Evolutionary conservation across 2,113 vertebrate genomes (phyloP), one percentile per base, ranked within the genome.

Genomic region (Oxyruncus cristatus): DNA sequence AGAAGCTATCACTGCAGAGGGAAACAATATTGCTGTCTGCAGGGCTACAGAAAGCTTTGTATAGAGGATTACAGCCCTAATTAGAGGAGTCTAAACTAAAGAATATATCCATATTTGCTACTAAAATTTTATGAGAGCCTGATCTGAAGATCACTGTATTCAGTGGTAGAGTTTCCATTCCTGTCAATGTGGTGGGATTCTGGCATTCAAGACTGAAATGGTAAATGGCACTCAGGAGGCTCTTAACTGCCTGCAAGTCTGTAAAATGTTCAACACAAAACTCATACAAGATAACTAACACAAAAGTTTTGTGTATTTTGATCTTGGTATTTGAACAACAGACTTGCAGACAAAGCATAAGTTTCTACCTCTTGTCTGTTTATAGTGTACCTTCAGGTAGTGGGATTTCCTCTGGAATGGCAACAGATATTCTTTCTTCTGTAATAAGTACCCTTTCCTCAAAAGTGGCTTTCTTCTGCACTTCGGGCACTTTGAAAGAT

Each of bases 391-490:
- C 97, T 98, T 98, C 95, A 10, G 97, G 96, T 20, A 32, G 68
- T 80, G 93, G 76, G 67, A 98, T 78, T 96, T 98, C 98, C 75
- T 97, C 90, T 94, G 98, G 97, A 96, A 97, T 83, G 33, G 97
- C 89, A 82, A 97, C 21, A 22, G 98, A 97, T 37, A 97, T 26
- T 95, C 92, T 98, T 96, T 98, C 98, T 97, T 98, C 98, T 30
- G 89, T 96, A 89, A 97, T 95, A 82, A 93, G 87, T 59, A 97
- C 92, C 94, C 97, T 98, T 91, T 98, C 98, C 96, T 98, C 98
- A 91, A 97, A 85, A 72, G 97, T 94, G 58, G 79, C 93, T 98
- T 97, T 98, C 97, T 98, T 98, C 86, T 97, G 95, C 70, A 98
- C 92, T 96, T 98, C 97, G 46, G 97, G 97, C 84, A 97, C 98